A percentile compares a stretch with the other conserved stretches of the same genome.
These are phyloP conservation scores for Streptopelia turtur DNA, from an alignment of 2,797 vertebrate species.

Conservation along the genomic window DNA sequence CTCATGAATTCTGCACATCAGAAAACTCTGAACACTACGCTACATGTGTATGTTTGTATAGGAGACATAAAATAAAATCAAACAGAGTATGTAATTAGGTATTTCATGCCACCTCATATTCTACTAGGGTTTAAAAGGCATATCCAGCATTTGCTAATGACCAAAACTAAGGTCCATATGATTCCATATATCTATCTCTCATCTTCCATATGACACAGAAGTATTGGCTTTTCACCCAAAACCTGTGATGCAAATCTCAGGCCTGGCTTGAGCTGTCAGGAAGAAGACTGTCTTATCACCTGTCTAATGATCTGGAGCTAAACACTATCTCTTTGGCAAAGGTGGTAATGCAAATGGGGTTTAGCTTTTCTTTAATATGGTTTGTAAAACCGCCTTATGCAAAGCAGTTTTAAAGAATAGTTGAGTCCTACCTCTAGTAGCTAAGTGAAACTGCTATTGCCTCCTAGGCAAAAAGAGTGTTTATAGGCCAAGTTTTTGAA, in stretches of 20 bases:
- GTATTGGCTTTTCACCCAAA: background rate
- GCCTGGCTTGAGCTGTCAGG: background rate
- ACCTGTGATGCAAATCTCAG: background rate
- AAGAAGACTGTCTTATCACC: background rate
- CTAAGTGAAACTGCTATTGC: background rate
- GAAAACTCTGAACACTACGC: background rate
- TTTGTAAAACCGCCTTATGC: slow-evolving; percentile 4
- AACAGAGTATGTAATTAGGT: background rate
- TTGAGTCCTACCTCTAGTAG: background rate
- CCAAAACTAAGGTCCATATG: background rate
- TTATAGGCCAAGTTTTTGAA: background rate
- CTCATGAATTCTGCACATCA: background rate
- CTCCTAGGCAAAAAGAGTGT: background rate
- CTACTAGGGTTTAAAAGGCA: background rate
- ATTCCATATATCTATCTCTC: background rate
- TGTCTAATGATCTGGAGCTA: background rate
- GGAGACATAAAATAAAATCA: slow-evolving; percentile 4
- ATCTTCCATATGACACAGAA: background rate
- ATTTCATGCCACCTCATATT: background rate
- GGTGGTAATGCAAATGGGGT: background rate
- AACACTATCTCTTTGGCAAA: background rate
- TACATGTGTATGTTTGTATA: background rate
- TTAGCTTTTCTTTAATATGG: background rate
- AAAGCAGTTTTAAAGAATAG: slow-evolving; percentile 1
- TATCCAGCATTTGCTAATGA: background rate